Conservation (phyloP, 2,797 vertebrate species). For the Enteromius thamalakanensis region DNA sequence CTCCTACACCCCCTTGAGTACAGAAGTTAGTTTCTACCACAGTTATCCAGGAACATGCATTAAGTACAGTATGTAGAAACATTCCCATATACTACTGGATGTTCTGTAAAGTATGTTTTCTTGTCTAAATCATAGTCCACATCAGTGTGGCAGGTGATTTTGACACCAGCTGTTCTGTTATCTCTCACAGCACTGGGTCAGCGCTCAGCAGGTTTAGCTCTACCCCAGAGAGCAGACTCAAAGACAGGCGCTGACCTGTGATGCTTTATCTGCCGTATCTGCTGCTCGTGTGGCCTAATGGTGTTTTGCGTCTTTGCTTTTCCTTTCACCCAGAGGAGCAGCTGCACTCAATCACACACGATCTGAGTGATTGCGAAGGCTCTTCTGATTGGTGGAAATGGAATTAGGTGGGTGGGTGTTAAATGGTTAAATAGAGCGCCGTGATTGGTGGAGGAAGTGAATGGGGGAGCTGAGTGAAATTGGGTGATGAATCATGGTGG, state of each 20-base stretch:
- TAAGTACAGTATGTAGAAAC: no score
- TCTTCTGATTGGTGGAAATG: constrained; percentile 55
- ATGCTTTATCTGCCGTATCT: constrained; percentile 49
- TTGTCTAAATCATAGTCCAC: constrained; percentile 29
- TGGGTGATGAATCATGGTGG: constrained; percentile 65
- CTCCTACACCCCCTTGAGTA: background rate
- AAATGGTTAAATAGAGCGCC: constrained; percentile 50
- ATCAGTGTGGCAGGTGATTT: constrained; percentile 51
- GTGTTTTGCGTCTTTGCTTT: constrained; percentile 61
- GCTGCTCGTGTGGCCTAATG: constrained; percentile 57
- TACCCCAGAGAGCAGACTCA: constrained; percentile 50
- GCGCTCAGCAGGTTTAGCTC: constrained; percentile 46
- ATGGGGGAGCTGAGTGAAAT: constrained; percentile 62
- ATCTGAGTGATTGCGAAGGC: constrained; percentile 62
- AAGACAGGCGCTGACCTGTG: constrained; percentile 53
- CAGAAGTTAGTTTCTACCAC: background rate
- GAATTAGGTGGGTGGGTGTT: constrained; percentile 52
- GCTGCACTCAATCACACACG: constrained; percentile 53
- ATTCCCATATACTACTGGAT: background rate
- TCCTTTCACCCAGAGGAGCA: constrained; percentile 45
- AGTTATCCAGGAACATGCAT: background rate
- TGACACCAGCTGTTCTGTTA: constrained; percentile 39
- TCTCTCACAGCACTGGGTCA: constrained; percentile 36
- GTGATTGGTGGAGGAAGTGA: constrained; percentile 62
- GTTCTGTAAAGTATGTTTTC: background rate